Conservation (phyloP, 2,888 invertebrate genomes). For the Torymus aiolomorphi region DNA sequence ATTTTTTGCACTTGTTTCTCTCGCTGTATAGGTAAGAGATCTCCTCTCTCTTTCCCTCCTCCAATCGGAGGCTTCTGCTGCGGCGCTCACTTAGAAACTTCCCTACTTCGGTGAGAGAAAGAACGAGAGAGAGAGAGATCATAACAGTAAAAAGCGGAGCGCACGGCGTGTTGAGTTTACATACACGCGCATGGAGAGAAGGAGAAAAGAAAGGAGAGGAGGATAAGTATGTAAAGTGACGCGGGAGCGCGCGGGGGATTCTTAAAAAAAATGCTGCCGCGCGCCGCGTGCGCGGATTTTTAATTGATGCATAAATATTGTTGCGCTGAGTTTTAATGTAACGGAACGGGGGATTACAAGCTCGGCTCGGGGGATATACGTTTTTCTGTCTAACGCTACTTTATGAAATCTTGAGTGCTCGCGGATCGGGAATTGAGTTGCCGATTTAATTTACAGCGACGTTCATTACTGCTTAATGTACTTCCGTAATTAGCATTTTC, state of each 20-base stretch:
- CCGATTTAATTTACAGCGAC: no score
- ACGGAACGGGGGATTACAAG: no score
- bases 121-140: slow-evolving; percentile 36
- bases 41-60: neutral
- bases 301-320: neutral
- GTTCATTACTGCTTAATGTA: no score
- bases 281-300: neutral
- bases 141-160: slow-evolving; percentile 67
- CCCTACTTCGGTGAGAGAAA: slow-evolving; percentile 16
- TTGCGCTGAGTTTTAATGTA: neutral
- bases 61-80: neutral
- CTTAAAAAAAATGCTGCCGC: neutral
- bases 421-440: no score
- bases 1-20: slow-evolving; percentile 27
- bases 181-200: slow-evolving; percentile 14
- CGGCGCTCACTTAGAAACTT: slow-evolving; percentile 3
- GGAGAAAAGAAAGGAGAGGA: slow-evolving; percentile 13
- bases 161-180: neutral
- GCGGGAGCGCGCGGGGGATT: neutral
- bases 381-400: no score
- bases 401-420: no score
- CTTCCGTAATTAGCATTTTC: no score
- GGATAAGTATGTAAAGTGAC: neutral
- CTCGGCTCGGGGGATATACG: no score
- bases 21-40: neutral